Conservation (phyloP, 2,113 vertebrate species). For the Danio rerio region DNA sequence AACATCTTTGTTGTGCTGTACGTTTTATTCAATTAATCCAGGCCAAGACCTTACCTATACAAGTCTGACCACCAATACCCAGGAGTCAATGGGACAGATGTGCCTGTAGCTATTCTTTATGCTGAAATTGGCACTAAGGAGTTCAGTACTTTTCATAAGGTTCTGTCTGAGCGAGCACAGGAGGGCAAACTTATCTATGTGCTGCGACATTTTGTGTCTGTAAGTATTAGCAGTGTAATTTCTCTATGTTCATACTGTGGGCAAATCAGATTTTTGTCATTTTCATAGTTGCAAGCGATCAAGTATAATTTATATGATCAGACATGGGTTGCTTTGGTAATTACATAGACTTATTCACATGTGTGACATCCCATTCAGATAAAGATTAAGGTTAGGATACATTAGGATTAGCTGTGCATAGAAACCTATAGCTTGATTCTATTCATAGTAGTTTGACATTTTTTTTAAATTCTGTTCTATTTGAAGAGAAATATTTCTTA, state of each 20-base stretch:
- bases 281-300: too few relatives aligned
- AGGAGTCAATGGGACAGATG: slow-evolving; percentile 75
- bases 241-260: not conserved
- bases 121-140: slow-evolving; percentile 93
- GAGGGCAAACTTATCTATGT: slow-evolving; percentile 86
- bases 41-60: slow-evolving; percentile 88
- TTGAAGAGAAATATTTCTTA: not conserved
- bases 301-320: too few relatives aligned
- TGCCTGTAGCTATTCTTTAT: slow-evolving; percentile 89
- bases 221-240: slow-evolving; percentile 67
- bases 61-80: slow-evolving; percentile 91
- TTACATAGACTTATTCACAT: too few relatives aligned
- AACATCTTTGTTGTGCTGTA: not conserved
- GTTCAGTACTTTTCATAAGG: slow-evolving; percentile 88
- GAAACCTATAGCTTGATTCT: not conserved
- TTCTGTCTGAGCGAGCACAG: slow-evolving; percentile 82
- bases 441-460: not conserved
- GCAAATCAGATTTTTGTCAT: too few relatives aligned
- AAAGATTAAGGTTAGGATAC: too few relatives aligned
- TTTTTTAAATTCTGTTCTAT: too few relatives aligned
- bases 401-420: not conserved
- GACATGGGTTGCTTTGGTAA: too few relatives aligned
- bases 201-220: slow-evolving; percentile 91
- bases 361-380: too few relatives aligned
- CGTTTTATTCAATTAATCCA: slow-evolving; percentile 57